Conservation (phyloP, 1,140 invertebrate species). For the Panulirus ornatus region DNA sequence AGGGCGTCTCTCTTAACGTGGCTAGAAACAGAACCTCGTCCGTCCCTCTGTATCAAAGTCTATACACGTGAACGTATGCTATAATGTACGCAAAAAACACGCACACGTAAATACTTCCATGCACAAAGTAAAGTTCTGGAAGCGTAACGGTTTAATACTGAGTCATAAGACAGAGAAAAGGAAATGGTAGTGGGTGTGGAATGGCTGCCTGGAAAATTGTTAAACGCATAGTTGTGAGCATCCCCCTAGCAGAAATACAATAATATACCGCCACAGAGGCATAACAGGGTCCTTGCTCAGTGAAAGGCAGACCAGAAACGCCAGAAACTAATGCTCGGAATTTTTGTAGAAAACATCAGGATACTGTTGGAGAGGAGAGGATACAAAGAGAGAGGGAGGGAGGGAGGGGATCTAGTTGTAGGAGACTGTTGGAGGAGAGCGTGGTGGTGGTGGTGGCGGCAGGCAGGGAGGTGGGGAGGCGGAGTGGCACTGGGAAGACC, state of each 20-base stretch:
- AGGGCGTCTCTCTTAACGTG: not conserved
- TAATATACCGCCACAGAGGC: not conserved
- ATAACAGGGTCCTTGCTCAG: not conserved
- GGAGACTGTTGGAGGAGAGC: not conserved
- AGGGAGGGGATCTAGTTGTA: slow-evolving; percentile 4
- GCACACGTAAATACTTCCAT: not conserved
- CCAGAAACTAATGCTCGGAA: slow-evolving; percentile 16
- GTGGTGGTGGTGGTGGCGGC: slow-evolving; percentile 17
- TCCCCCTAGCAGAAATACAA: not conserved
- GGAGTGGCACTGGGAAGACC: slow-evolving; percentile 64
- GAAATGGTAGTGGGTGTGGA: slow-evolving; percentile 8
- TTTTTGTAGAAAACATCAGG: slow-evolving; percentile 1
- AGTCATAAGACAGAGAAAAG: not conserved
- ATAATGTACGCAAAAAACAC: too few relatives aligned
- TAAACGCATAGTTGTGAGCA: not conserved
- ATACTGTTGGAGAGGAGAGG: not conserved
- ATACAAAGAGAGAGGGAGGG: not conserved
- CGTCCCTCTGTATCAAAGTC: not conserved
- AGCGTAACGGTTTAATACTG: not conserved
- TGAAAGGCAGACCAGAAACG: slow-evolving; percentile 11
- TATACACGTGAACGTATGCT: not conserved
- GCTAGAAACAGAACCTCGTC: not conserved
- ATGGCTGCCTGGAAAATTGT: not conserved
- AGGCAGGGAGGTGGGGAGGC: slow-evolving; percentile 25
- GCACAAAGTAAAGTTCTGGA: not conserved